Percentiles rank a stretch among this genome's conserved stretches.
Conservation (phyloP, 2,797 vertebrate species). For the Tympanoctomys barrerae region DNA sequence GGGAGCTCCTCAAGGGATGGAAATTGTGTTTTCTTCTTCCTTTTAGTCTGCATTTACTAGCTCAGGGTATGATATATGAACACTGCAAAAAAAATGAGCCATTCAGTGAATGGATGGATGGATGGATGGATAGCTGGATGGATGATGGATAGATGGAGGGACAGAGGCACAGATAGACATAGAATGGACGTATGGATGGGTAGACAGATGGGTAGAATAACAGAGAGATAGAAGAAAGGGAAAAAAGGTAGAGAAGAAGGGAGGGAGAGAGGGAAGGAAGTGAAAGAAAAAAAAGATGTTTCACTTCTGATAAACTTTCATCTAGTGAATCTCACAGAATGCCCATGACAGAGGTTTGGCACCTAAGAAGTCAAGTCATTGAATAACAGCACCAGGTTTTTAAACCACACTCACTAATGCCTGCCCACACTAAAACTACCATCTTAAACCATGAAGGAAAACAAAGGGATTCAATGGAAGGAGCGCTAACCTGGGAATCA, state of each 20-base stretch:
- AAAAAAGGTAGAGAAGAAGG: no score
- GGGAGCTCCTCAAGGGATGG: conserved; percentile 64
- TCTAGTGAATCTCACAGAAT: not conserved
- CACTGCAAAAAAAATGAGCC: not conserved
- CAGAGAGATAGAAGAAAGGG: not conserved
- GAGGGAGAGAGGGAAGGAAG: not conserved
- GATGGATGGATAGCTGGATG: not conserved
- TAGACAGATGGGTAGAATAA: not conserved
- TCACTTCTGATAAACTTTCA: not conserved
- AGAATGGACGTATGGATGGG: not conserved
- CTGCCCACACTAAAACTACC: not conserved
- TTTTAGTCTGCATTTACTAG: not conserved
- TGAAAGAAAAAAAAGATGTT: not conserved
- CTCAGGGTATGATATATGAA: not conserved
- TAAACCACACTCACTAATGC: not conserved
- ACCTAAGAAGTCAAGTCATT: not conserved
- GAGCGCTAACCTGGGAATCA: not conserved
- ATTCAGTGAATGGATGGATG: not conserved
- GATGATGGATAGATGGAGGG: not conserved
- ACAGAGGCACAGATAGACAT: not conserved
- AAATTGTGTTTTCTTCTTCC: not conserved
- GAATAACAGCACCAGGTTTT: not conserved
- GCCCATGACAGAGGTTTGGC: not conserved
- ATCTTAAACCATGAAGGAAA: not conserved
- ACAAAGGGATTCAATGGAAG: not conserved